These are phyloP conservation scores for Augochlora pura DNA, from an alignment of 1,140 invertebrate species.

Conservation along the genomic window DNA sequence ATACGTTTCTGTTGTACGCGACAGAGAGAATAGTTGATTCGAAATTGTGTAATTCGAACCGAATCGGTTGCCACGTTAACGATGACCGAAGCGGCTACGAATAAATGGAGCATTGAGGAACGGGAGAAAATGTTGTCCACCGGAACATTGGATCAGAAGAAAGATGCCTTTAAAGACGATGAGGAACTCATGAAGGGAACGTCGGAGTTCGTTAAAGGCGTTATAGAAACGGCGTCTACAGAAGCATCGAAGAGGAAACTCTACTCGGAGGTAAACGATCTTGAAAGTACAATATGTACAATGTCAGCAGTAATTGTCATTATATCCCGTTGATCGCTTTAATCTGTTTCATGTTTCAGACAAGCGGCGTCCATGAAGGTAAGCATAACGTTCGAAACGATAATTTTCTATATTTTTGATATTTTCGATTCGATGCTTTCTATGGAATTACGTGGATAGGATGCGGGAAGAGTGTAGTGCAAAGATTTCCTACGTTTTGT, in stretches of 20 bases:
- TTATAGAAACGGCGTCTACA: conserved; percentile 74
- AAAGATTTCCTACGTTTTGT: neutral
- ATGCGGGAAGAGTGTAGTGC: no score
- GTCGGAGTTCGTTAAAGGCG: conserved; percentile 75
- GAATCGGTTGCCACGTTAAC: neutral
- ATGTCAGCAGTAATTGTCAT: neutral
- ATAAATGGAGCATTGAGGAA: conserved; percentile 68
- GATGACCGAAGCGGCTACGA: neutral
- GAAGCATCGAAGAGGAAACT: conserved; percentile 74
- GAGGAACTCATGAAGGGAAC: conserved; percentile 78
- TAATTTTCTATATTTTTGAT: neutral
- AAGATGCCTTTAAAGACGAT: conserved; percentile 77
- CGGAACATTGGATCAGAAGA: conserved; percentile 72
- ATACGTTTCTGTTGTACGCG: neutral
- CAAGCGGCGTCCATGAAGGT: conserved; percentile 68
- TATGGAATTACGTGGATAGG: no score
- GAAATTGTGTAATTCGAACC: neutral
- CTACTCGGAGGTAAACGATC: conserved; percentile 66
- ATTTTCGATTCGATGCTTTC: no score
- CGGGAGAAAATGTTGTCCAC: conserved; percentile 68
- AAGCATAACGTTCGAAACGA: conserved; percentile 8
- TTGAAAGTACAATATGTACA: no score
- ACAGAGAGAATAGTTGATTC: neutral
- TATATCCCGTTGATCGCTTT: neutral
- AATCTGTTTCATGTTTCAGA: conserved; percentile 67